Evolutionary conservation across 2,797 vertebrate species (phyloP), one percentile per base, ranked within the genome.

Genomic region (Enteromius treurensis): DNA sequence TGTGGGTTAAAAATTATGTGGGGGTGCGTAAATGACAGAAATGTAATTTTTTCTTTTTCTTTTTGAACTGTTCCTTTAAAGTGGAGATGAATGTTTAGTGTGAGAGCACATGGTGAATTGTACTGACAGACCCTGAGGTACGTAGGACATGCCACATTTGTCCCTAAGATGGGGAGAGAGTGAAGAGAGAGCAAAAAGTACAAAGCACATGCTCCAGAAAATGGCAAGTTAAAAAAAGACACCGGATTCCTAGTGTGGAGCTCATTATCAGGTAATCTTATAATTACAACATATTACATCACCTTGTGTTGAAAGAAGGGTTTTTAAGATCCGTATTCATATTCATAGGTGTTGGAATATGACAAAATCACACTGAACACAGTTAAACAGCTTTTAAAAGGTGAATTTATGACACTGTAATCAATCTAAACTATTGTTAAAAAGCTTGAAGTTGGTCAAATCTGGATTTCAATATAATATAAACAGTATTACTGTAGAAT

Each of bases 31-130:
- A 64, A 45, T 77, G 60, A 45, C 40, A 77, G 75, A 62, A 78
- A 78, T 78, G 4, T 21, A 1, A 7, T 64, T 64, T 77, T 62
- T 40, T 34, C 32, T 34, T 40, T 47, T 26, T 26, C 26, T 47
- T 17, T 40, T 23, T 77, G 76, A 77, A 60, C 60, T 78, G 60
- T 29, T 78, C 19, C 47, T 82, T 82, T 26, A 67, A 82, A 82
- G 10, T 55, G 34, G 32, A 67, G 71, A 82, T 37, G 45, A 62
- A 45, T 34, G 60, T 71, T 45, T 21, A 60, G 68, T 71, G 17
- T 82, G 80, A 82, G 60, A 82, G 80, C 71, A 76, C 71, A 68
- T 65, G 40, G 71, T 75, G 80, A 82, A 82, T 76, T 68, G 80
- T 53, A 65, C 80, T 82, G 80, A 75, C 80, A 82, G 70, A 74